Base-by-base conservation (phyloP, 2,888 invertebrate genomes). In the Nezara viridula region DNA sequence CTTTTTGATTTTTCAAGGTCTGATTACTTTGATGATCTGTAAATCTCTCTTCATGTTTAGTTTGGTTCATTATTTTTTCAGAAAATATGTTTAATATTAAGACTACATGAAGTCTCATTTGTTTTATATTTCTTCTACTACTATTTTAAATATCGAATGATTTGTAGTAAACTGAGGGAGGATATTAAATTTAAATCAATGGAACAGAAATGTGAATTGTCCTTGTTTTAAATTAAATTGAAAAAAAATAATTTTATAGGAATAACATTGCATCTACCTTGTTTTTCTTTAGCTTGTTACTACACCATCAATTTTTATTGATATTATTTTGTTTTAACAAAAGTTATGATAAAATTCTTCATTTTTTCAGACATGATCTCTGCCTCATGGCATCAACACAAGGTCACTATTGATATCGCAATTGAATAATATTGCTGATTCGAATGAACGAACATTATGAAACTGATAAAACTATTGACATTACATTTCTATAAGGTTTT, bases 341-440 rank as follows among this genome's bases (percentile, higher is more conserved):
- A 37, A 73, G 32, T 37, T 73, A 37, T 73, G 66, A 73, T 73
- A 37, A 73, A 73, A 73, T 37, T 73, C 66, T 37, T 37, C 0
- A 4, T 73, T 19, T 73, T 73, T 73, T 55, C 24, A 19, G 1
- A 14, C 14, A 60, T 73, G 37, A 12, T 37, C 32, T 73, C 21
- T 19, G 66, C 66, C 66, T 37, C 19, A 12, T 37, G 16, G 37
- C 37, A 73, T 73, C 19, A 5, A 21, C 0, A 37, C 19, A 73
- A 73, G 66, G 66, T 37, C 37, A 24, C 19, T 32, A 73, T 73
- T 73, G 66, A 73, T 73, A 37, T 73, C 7, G 37, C 32, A 73
- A 37, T 37, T 32, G 37, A 73, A 73, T 73, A 37, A 73, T 73
- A 73, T 73, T 21, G 66, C 37, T 73, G 66, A 73, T 73, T 73